phyloP scores from a whole-genome alignment of 1,140 invertebrate species.

The Phortica variegata region DNA sequence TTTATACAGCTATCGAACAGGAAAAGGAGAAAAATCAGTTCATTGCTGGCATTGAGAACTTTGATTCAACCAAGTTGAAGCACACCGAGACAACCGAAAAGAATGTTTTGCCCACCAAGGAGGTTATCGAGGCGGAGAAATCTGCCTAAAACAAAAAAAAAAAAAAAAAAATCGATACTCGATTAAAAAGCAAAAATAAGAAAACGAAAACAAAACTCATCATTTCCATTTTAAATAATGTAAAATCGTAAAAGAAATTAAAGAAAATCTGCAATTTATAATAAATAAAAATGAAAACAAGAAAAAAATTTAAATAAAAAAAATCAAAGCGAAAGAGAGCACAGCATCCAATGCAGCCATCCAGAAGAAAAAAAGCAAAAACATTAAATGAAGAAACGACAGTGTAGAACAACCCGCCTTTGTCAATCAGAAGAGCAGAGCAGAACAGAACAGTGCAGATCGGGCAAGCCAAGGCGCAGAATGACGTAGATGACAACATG shows the following conservation, averaged over 20 bases:
- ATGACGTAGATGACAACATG: no score
- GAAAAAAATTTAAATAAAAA: no score
- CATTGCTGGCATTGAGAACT: slow-evolving; percentile 85
- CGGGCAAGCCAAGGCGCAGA: no score
- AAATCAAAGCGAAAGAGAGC: no score
- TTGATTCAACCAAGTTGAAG: slow-evolving; percentile 81
- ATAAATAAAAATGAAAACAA: slow-evolving; percentile 3
- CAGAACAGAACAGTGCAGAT: no score
- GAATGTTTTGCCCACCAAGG: slow-evolving; percentile 85
- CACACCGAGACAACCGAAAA: slow-evolving; percentile 88
- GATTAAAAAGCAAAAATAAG: slow-evolving; percentile 7
- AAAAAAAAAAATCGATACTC: slow-evolving; percentile 2
- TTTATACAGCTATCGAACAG: slow-evolving; percentile 79
- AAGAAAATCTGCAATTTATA: neutral
- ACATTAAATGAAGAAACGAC: neutral
- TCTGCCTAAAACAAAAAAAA: slow-evolving; percentile 59
- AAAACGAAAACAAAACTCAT: slow-evolving; percentile 15
- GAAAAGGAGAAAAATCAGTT: slow-evolving; percentile 85
- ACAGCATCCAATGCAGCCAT: slow-evolving; percentile 10
- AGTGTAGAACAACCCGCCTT: no score
- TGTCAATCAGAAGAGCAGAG: no score
- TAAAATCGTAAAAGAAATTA: slow-evolving; percentile 6
- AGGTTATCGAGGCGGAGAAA: slow-evolving; percentile 73
- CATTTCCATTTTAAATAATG: slow-evolving; percentile 4
- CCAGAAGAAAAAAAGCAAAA: slow-evolving; percentile 3